Percentiles rank a stretch among this genome's conserved stretches.
These are phyloP conservation scores for Rallus limicola DNA, from an alignment of 2,113 vertebrate species.

Conservation along the genomic window DNA sequence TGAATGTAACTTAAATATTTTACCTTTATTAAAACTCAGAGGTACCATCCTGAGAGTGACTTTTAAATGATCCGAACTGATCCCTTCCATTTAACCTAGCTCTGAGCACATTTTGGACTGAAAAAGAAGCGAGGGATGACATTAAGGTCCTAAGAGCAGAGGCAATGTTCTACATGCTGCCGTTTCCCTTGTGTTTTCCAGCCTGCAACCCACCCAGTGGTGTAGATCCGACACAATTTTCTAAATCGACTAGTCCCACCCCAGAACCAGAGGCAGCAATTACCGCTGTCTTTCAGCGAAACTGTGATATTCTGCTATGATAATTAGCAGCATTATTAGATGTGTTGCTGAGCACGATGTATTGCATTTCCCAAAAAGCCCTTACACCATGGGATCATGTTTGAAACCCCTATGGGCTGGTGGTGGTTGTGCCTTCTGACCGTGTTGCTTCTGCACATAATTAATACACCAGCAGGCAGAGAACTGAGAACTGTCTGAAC, in stretches of 20 bases:
- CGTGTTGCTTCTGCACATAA: neutral
- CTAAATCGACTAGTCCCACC: neutral
- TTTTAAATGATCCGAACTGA: neutral
- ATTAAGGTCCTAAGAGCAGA: neutral
- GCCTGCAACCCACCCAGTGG: neutral
- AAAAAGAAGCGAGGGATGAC: neutral
- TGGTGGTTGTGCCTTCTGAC: constrained; percentile 6
- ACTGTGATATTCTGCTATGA: neutral
- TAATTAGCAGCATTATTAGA: neutral
- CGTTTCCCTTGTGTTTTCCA: neutral
- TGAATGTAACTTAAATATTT: neutral
- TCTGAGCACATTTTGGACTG: neutral
- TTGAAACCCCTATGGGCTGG: constrained; percentile 3
- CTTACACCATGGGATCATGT: neutral
- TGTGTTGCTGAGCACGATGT: neutral
- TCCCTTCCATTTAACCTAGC: neutral
- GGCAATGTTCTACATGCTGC: neutral
- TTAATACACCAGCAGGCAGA: neutral
- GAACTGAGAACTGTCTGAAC: neutral
- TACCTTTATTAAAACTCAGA: neutral
- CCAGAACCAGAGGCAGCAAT: constrained; percentile 26
- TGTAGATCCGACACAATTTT: neutral
- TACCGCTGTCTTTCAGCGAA: neutral
- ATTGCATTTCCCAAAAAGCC: neutral
- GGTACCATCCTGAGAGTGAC: neutral